phyloP scores from a whole-genome alignment of 2,113 vertebrate species.

The Perccottus glenii region DNA sequence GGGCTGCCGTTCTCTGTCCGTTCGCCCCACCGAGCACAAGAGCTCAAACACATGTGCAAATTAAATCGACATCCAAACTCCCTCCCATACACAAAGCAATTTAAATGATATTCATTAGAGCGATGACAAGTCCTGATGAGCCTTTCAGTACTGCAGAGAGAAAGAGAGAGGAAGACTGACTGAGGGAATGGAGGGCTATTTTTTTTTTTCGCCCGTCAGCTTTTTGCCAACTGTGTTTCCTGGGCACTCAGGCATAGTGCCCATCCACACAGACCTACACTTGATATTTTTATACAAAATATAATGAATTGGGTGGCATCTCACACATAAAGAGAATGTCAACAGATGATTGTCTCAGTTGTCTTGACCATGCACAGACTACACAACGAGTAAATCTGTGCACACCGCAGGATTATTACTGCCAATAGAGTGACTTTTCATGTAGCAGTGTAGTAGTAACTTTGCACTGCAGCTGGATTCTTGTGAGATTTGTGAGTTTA shows the following conservation, averaged over 20 bases:
- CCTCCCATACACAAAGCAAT: conserved; percentile 99
- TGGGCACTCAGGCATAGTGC: conserved; percentile 85
- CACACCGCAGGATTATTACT: no score
- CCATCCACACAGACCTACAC: conserved; percentile 80
- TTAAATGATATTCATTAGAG: conserved; percentile 99
- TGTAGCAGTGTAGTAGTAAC: no score
- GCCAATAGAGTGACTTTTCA: no score
- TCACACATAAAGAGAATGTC: no score
- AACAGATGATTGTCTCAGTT: no score
- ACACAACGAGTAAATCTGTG: no score
- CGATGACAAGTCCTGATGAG: conserved; percentile 99
- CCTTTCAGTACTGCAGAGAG: conserved; percentile 87
- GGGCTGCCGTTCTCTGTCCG: conserved; percentile 91
- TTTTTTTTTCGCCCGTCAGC: conserved; percentile 81
- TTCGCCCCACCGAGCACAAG: conserved; percentile 97
- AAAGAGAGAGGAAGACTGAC: conserved; percentile 44
- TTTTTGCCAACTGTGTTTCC: conserved; percentile 88
- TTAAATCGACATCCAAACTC: conserved; percentile 99
- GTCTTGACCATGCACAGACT: no score
- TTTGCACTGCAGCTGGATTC: no score
- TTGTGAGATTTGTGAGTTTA: no score
- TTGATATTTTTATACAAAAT: conserved; percentile 63
- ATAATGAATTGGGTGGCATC: conserved; percentile 5
- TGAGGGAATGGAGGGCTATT: conserved; percentile 48
- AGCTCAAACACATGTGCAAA: conserved; percentile 99